Evolutionary conservation across 2,113 vertebrate species (phyloP).

Genomic region (Struthio camelus): DNA sequence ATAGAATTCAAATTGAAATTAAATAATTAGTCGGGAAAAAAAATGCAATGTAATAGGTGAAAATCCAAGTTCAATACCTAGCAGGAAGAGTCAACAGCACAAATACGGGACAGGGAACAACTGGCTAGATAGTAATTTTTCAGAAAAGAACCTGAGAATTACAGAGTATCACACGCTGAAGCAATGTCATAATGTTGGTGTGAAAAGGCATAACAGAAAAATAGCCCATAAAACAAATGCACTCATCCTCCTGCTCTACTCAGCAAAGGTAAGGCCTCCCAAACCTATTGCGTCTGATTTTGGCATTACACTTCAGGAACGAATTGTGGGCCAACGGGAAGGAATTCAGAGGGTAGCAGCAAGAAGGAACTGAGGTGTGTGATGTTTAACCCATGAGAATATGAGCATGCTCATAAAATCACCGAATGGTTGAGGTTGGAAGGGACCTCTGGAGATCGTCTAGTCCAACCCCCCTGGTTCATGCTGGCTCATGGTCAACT

Average conservation of each 20-base stretch:
- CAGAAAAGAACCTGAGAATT: not conserved
- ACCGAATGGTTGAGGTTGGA: too few species aligned
- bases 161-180: not conserved
- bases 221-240: not conserved
- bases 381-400: fast-evolving
- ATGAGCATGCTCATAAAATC: not conserved
- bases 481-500: too few species aligned
- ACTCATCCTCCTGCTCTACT: not conserved
- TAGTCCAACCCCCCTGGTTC: too few species aligned
- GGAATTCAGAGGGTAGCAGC: not conserved
- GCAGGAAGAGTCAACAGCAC: not conserved
- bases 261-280: not conserved
- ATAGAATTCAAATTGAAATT: not conserved
- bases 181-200: not conserved
- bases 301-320: not conserved
- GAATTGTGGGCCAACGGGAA: not conserved
- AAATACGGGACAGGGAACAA: not conserved
- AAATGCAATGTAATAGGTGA: not conserved
- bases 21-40: not conserved
- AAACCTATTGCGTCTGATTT: not conserved
- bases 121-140: not conserved
- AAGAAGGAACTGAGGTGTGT: not conserved
- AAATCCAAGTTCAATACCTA: not conserved
- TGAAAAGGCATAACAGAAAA: not conserved
- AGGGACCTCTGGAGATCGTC: too few species aligned